Evolutionary conservation across 1,140 invertebrate species (phyloP), one percentile per base, ranked within the genome.

Genomic region (Lordiphosa stackelbergi): DNA sequence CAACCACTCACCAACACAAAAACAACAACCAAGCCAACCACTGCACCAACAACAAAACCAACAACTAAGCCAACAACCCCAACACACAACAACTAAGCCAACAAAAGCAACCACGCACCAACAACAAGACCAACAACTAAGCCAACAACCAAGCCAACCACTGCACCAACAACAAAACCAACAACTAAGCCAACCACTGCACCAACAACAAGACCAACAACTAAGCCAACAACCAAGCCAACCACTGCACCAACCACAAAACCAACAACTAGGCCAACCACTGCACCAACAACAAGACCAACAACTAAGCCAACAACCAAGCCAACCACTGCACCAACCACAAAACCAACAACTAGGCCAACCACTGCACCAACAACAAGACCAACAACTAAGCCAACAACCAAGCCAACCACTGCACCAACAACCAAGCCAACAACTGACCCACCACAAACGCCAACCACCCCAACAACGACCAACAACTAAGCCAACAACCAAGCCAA

Each of bases 21-120:
- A 1, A 11, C 7, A 8, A 40, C 60, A 5, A 64, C 62, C 2
- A 28, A 19, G 4, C 22, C 22, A 24, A 12, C 45, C 5, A 47
- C n/a, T 0, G 2, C 28, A 19, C 28, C 45, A 9, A 47, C 45
- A n/a, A 13, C 45, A 0, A 24, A 24, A 5, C 22, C 22, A 24
- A 24, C 22, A 16, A 19, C 19, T 0, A 4, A 10, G 0, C 19
- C 19, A 19, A 19, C 19, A 47, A 47, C 10, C 5, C 19, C 19
- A 16, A 16, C 0, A 46, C 45, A n/a, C 45, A 24, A 31, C 31
- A 34, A 34, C 45, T 16, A 10, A 2, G 2, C 22, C 22, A 8
- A 34, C 45, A 2, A 47, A 12, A 47, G 45, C 45, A n/a, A 47
- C 45, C 1, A 35, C 22, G n/a, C n/a, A 16, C 19, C 19, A 22